phyloP scores from a whole-genome alignment of 53 echinoderm and acorn worm genomes.

The Glandiceps talaboti region DNA sequence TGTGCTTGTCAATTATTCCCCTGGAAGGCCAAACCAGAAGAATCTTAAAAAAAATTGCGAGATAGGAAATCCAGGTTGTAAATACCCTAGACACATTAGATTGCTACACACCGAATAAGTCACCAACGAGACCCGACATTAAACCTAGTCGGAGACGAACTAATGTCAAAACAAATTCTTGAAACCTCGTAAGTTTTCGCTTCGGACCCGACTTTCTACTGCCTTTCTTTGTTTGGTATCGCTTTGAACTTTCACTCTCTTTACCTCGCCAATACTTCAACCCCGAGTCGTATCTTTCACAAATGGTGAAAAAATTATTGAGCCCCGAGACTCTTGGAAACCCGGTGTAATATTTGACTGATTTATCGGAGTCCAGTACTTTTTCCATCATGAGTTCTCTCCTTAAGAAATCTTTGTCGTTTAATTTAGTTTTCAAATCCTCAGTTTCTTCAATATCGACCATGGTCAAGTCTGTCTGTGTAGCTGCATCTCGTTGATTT shows the following conservation, averaged over 20 bases:
- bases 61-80: background rate
- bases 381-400: background rate
- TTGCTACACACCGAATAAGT: background rate
- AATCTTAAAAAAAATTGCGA: background rate
- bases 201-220: background rate
- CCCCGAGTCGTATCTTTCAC: background rate
- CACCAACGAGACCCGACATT: background rate
- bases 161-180: background rate
- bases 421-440: no score
- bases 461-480: background rate
- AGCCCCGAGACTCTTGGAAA: background rate
- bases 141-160: background rate
- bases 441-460: background rate
- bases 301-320: no score
- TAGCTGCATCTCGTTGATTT: background rate
- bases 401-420: background rate
- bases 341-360: background rate
- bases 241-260: background rate
- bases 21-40: slow-evolving; percentile 25
- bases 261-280: background rate
- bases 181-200: background rate
- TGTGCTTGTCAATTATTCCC: background rate
- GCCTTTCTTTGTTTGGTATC: background rate
- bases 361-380: background rate
- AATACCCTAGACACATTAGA: background rate